Evolutionary conservation across 1,140 invertebrate genomes (phyloP), one percentile per base, ranked within the genome.

Genomic region (Hydropsyche tenuis): DNA sequence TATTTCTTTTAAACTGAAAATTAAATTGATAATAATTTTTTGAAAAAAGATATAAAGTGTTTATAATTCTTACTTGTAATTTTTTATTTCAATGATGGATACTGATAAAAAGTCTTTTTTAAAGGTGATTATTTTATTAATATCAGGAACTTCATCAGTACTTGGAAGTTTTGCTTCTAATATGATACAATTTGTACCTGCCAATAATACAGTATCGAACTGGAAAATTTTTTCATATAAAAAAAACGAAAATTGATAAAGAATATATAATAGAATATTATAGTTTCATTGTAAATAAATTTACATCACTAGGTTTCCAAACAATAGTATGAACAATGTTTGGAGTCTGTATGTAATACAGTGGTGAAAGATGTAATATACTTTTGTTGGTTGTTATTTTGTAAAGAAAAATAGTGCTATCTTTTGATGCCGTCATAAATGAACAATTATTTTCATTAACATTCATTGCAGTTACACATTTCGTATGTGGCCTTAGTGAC

Each of bases 391-490:
- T 22, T 4, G 42, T 23, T 11, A 75, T 22, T 18, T 43, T 45
- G 37, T 77, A 88, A 16, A 86, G 48, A 77, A 90, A 89, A 64
- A 89, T 80, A 2, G 86, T 87, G 5, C 74, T 76, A 80, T 89
- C 88, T 75, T 87, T 81, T 70, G 85, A 82, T 1, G 84, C 85
- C 1, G 84, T 88, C 14, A 89, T 80, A 1, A 90, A 71, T 62
- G 87, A 51, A 43, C 22, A 81, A 74, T 82, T 80, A 78, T 69
- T 73, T 37, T 4, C 72, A 75, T 87, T 87, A 0, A 86, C 71
- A 12, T 80, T 80, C 77, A 89, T 84, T 9, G 75, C 75, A 0
- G 81, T 86, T 53, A 89, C 81, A 23, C 77, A 46, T 75, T 79
- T 81, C 9, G 76, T 83, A 75, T 90, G 88, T 0, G 88, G 87